A percentile compares a stretch with the other conserved stretches of the same genome.
Evolutionary conservation across 2,113 vertebrate genomes (phyloP).

Genomic region (Rhinopithecus roxellana): DNA sequence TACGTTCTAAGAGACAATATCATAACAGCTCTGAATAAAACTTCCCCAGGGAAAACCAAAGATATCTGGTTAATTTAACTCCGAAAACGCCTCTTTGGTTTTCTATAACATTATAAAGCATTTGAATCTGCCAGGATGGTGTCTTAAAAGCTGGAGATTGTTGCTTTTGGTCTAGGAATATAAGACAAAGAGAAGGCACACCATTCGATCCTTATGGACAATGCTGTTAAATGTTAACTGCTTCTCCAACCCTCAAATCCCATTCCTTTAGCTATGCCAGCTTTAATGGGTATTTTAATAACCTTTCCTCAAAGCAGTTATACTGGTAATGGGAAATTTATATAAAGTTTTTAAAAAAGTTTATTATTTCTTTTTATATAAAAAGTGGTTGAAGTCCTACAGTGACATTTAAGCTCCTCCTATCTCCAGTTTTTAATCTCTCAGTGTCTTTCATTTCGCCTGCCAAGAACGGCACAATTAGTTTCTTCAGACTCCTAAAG

Average conservation of each 20-base stretch:
- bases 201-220: not conserved
- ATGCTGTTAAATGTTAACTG: not conserved
- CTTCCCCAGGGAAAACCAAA: not conserved
- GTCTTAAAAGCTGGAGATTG: not conserved
- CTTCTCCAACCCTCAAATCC: not conserved
- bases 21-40: not conserved
- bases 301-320: not conserved
- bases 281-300: not conserved
- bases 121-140: not conserved
- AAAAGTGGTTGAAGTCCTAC: slow-evolving; percentile 7
- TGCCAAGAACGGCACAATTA: slow-evolving; percentile 14
- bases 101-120: not conserved
- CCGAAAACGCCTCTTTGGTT: not conserved
- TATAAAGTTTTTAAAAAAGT: not conserved
- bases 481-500: not conserved
- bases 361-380: slow-evolving; percentile 11
- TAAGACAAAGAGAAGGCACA: not conserved
- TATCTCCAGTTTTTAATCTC: slow-evolving; percentile 1
- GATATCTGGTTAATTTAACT: not conserved
- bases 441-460: slow-evolving; percentile 10
- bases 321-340: slow-evolving; percentile 11
- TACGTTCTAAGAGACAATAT: not conserved
- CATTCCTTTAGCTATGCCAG: not conserved
- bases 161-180: not conserved
- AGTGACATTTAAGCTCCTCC: not conserved